A percentile compares a stretch with the other conserved stretches of the same genome.
Conservation (phyloP, 2,797 vertebrate genomes). For the Pogoniulus pusillus region DNA sequence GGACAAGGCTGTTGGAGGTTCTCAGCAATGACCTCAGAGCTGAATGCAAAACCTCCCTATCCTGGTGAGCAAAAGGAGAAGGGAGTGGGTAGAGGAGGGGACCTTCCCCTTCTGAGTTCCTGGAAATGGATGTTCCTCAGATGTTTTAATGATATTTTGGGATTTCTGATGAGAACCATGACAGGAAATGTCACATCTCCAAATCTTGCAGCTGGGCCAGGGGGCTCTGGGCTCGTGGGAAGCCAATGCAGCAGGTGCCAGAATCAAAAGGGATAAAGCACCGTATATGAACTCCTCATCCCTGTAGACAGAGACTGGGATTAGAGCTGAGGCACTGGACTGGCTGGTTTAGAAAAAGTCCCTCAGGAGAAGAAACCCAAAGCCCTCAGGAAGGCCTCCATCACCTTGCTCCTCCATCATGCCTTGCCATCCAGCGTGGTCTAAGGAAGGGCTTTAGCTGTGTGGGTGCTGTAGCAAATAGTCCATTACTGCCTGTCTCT, state of each 20-base stretch:
- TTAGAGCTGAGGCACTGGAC: not conserved
- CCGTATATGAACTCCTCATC: rapidly evolving
- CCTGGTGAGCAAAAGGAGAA: not conserved
- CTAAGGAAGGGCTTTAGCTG: not conserved
- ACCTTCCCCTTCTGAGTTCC: not conserved
- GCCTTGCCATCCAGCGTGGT: not conserved
- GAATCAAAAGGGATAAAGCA: not conserved
- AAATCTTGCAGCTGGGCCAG: not conserved
- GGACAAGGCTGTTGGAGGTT: not conserved
- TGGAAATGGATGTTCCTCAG: not conserved
- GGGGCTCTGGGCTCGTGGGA: not conserved
- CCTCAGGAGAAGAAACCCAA: not conserved
- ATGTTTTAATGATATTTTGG: not conserved
- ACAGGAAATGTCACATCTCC: not conserved
- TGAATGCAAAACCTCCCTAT: rapidly evolving
- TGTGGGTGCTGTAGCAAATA: not conserved
- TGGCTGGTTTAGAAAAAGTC: not conserved
- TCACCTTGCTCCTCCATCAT: not conserved
- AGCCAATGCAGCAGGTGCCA: not conserved
- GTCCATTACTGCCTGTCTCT: rapidly evolving
- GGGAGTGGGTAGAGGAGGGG: not conserved
- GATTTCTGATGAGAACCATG: not conserved
- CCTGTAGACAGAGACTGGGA: not conserved
- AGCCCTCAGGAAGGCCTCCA: not conserved
- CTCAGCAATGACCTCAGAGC: not conserved